A percentile compares a stretch with the other conserved stretches of the same genome.
Evolutionary conservation across 2,888 invertebrate genomes (phyloP).

Genomic region (Pollenia angustigena): DNA sequence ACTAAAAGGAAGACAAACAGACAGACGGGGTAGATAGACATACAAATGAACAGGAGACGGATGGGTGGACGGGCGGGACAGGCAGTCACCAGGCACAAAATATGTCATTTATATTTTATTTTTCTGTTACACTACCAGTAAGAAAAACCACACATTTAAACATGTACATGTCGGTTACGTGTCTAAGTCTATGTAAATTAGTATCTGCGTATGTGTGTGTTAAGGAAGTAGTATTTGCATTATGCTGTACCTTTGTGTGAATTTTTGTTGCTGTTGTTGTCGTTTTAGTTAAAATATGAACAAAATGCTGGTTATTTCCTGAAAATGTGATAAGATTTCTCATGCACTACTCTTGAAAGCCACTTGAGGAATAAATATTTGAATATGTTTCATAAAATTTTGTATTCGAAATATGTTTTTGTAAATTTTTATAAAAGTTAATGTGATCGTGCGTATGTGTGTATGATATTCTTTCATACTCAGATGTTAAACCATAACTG

Average conservation of each 20-base stretch:
- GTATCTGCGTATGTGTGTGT: not conserved
- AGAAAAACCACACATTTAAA: slow-evolving; percentile 41
- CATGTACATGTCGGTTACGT: not conserved
- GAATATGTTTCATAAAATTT: slow-evolving; percentile 46
- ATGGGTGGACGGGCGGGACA: not conserved
- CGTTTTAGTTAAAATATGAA: slow-evolving; percentile 27
- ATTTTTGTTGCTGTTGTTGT: slow-evolving; percentile 10
- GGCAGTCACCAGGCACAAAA: not conserved
- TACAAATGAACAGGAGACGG: not conserved
- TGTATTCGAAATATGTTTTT: slow-evolving; percentile 1
- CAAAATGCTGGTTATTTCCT: slow-evolving; percentile 64
- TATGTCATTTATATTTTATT: slow-evolving; percentile 3
- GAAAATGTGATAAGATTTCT: slow-evolving; percentile 65
- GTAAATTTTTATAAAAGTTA: not conserved
- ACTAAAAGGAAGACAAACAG: not conserved
- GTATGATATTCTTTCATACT: not conserved
- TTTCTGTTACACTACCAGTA: not conserved
- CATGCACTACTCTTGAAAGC: slow-evolving; percentile 50
- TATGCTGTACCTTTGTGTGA: slow-evolving; percentile 60
- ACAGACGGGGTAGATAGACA: not conserved
- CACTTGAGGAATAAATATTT: slow-evolving; percentile 66
- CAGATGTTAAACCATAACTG: slow-evolving; percentile 53
- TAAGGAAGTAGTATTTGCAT: slow-evolving; percentile 13
- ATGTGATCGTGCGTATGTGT: not conserved
- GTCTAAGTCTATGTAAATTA: not conserved